Evolutionary conservation across 2,113 vertebrate genomes (phyloP).

Genomic region (Laticauda laticaudata): DNA sequence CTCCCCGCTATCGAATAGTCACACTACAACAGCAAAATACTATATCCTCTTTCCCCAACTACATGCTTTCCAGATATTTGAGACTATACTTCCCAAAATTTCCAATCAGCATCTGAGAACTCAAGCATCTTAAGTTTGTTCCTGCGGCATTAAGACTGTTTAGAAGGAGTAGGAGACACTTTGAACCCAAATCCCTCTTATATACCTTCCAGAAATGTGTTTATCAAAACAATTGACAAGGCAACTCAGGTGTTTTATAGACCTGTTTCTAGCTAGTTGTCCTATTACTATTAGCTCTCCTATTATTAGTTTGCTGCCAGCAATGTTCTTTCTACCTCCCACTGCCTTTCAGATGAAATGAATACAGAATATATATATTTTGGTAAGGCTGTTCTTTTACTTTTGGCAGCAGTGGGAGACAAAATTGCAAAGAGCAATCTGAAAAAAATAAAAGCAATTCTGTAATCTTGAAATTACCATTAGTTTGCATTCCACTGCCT

Average conservation of each 20-base stretch:
- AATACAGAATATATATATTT: slow-evolving; percentile 25
- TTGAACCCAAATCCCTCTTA: not conserved
- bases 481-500: not conserved
- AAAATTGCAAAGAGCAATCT: slow-evolving; percentile 34
- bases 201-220: slow-evolving; percentile 39
- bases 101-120: not conserved
- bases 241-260: slow-evolving; percentile 50
- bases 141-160: slow-evolving; percentile 7
- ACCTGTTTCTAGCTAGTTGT: slow-evolving; percentile 30
- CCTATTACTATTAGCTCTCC: slow-evolving; percentile 22
- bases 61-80: not conserved
- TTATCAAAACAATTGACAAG: slow-evolving; percentile 45
- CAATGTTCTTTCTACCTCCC: slow-evolving; percentile 44
- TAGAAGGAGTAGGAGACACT: slow-evolving; percentile 5
- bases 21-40: slow-evolving; percentile 30
- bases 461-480: slow-evolving; percentile 50
- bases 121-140: slow-evolving; percentile 35
- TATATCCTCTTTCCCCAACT: slow-evolving; percentile 10
- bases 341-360: slow-evolving; percentile 29
- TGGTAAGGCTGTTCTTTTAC: too few relatives aligned
- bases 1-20: not conserved
- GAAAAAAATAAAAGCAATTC: slow-evolving; percentile 42
- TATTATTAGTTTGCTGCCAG: slow-evolving; percentile 61
- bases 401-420: slow-evolving; percentile 32
- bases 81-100: not conserved